phyloP scores from a whole-genome alignment of 2,797 vertebrate genomes.

The Moxostoma hubbsi region DNA sequence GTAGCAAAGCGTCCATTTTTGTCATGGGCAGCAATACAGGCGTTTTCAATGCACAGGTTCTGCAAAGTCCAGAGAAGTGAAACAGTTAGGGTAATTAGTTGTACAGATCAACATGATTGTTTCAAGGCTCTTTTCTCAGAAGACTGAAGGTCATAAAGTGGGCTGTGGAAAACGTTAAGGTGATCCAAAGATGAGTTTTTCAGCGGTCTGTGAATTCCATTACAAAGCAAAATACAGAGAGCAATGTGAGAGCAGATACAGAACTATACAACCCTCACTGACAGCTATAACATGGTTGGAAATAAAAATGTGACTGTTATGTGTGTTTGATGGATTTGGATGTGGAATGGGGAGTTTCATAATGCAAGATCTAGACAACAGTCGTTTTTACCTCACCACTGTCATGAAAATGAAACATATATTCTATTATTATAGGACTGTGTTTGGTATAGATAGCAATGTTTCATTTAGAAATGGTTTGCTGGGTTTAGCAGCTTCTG shows the following conservation, averaged over 20 bases:
- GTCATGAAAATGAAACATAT: not conserved
- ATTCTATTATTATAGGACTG: not conserved
- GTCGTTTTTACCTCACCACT: not conserved
- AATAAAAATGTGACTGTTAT: slow-evolving; percentile 36
- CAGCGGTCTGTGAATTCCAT: slow-evolving; percentile 69
- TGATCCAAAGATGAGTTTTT: slow-evolving; percentile 60
- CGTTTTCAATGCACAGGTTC: slow-evolving; percentile 95
- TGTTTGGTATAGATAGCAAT: not conserved
- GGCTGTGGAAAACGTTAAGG: slow-evolving; percentile 67
- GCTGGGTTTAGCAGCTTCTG: not conserved
- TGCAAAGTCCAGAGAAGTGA: slow-evolving; percentile 61
- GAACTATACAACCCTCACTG: slow-evolving; percentile 36
- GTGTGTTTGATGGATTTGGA: not conserved
- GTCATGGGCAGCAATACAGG: slow-evolving; percentile 95
- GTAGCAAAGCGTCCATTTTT: slow-evolving; percentile 87
- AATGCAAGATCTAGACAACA: slow-evolving; percentile 19
- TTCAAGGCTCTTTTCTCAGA: slow-evolving; percentile 46
- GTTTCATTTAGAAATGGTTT: not conserved
- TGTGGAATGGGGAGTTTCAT: slow-evolving; percentile 1
- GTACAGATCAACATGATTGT: slow-evolving; percentile 27
- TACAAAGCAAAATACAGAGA: slow-evolving; percentile 66
- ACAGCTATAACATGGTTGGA: slow-evolving; percentile 54
- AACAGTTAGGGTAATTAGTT: slow-evolving; percentile 19
- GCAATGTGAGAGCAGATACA: slow-evolving; percentile 57
- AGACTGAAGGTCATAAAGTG: slow-evolving; percentile 46